Conservation (phyloP, 2,113 vertebrate species). For the Herpetotheres cachinnans region DNA sequence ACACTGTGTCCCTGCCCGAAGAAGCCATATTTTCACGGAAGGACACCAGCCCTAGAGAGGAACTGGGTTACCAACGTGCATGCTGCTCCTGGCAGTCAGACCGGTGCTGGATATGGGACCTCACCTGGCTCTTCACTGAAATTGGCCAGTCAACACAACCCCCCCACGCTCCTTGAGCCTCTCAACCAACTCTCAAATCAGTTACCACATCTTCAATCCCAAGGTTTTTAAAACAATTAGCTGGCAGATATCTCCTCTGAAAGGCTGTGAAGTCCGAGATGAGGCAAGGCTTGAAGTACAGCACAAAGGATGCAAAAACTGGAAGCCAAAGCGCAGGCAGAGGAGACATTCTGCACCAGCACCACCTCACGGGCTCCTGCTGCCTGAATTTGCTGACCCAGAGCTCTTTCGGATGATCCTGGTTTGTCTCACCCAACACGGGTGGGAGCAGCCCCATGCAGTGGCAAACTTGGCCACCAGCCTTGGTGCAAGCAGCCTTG, state of each 20-base stretch:
- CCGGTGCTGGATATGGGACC: neutral
- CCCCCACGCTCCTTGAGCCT: neutral
- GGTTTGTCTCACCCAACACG: neutral
- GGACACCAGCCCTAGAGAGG: neutral
- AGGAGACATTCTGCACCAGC: neutral
- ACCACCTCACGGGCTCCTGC: neutral
- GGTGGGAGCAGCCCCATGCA: fast-evolving
- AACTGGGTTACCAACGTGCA: fast-evolving
- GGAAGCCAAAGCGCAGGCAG: neutral
- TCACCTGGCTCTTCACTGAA: neutral
- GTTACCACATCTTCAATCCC: neutral
- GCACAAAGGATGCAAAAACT: neutral
- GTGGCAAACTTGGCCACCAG: neutral
- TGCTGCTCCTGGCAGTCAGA: neutral
- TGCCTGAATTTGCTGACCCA: neutral
- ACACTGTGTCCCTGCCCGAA: neutral
- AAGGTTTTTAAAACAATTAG: neutral
- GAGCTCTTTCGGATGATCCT: neutral
- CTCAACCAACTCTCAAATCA: neutral
- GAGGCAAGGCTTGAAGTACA: neutral
- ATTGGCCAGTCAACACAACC: neutral
- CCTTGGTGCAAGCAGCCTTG: neutral
- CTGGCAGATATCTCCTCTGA: neutral
- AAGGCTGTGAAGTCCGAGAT: neutral
- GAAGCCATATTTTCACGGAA: neutral